Percentiles rank a stretch among this genome's conserved stretches.
phyloP scores from a whole-genome alignment of 2,113 vertebrate species.

The Abramis brama region DNA sequence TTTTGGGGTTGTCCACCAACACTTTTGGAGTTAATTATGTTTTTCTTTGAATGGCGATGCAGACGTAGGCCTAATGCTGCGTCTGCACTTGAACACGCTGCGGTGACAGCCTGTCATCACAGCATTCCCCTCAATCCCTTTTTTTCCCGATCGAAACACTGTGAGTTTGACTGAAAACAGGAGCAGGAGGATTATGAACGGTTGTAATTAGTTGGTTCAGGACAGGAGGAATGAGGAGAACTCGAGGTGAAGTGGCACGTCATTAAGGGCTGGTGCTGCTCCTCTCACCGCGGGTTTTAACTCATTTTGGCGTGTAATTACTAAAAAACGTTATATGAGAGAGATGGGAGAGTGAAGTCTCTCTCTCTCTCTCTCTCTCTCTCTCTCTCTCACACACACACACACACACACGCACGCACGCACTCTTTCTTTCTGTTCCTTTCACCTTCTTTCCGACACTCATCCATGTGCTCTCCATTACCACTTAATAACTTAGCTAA shows the following conservation, averaged over 20 bases:
- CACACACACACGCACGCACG: too few relatives aligned
- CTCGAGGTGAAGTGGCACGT: constrained; percentile 74
- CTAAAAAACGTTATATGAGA: constrained; percentile 77
- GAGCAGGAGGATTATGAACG: constrained; percentile 70
- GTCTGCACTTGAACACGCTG: too few relatives aligned
- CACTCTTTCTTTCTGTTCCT: constrained; percentile 6
- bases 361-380: background rate
- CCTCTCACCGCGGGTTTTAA: constrained; percentile 69
- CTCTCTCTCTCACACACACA: too few relatives aligned
- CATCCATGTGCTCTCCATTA: constrained; percentile 52
- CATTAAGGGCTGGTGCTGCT: constrained; percentile 68
- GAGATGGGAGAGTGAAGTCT: constrained; percentile 69
- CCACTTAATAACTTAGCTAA: constrained; percentile 55
- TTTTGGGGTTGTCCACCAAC: background rate
- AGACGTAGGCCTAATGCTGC: too few relatives aligned
- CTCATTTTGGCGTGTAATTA: constrained; percentile 80
- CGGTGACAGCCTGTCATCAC: too few relatives aligned
- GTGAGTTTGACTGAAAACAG: constrained; percentile 59
- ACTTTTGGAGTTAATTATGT: background rate
- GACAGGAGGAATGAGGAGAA: constrained; percentile 66
- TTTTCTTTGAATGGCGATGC: background rate
- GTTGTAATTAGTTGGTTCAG: constrained; percentile 72
- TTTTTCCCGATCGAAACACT: background rate
- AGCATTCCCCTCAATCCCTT: too few relatives aligned
- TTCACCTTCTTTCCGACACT: background rate